Evolutionary conservation across 2,888 invertebrate species (phyloP), one percentile per base, ranked within the genome.

Genomic region (Onchidella celtica): DNA sequence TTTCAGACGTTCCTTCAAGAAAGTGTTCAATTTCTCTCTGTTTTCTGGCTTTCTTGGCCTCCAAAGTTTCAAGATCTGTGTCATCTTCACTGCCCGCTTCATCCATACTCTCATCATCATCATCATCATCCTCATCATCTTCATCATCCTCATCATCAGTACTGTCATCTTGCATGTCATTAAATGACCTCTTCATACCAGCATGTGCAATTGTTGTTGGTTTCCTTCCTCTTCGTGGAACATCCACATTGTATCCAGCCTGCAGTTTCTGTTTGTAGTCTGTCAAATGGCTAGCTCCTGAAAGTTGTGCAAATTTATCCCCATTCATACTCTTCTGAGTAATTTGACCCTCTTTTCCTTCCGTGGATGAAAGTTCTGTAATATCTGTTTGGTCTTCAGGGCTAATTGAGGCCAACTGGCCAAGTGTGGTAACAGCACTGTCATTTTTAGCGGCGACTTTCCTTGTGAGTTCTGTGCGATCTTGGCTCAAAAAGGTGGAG

Each of bases 61-160:
- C 59, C 34, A 11, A 4, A 4, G 34, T 55, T 27, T 63, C 65
- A 40, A 27, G 9, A 17, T 63, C 63, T 24, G 24, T 73, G 6
- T 68, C 70, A 34, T 72, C 79, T 27, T 47, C 72, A 70, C 57
- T 63, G 36, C 32, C 29, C n/a, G 40, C 65, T 47, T 63, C 72
- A 1, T 40, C 47, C 38, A 3, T 14, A 72, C 61, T 63, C 11
- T 17, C 66, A 17, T 34, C 69, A 66, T 73, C 66, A 55, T 80
- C 63, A 55, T 80, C 63, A 21, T 73, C 73, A 73, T 80, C 79
- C 17, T 6, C 32, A 24, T 59, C 40, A 14, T 70, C 61, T 27
- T 11, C 32, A 11, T 59, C 69, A 9, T 79, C 70, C 24, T 27
- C 38, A 40, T 29, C 24, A 27, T n/a, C 65, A 9, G n/a, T 2